phyloP scores from a whole-genome alignment of 2,113 vertebrate species.

The Dasypus novemcinctus region DNA sequence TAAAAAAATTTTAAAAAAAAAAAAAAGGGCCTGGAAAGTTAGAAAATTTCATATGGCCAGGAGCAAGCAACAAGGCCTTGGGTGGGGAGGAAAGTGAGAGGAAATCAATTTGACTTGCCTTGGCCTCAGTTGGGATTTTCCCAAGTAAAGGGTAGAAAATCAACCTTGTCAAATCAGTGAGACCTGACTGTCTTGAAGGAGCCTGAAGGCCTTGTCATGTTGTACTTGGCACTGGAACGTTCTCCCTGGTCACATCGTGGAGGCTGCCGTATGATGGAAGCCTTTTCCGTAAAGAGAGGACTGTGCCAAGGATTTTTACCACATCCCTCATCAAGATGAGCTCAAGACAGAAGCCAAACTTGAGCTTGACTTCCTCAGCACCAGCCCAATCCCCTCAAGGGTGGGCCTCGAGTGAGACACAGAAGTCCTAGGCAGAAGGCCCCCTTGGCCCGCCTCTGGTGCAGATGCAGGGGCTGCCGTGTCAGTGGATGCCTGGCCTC shows the following conservation, averaged over 20 bases:
- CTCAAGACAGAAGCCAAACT: background rate
- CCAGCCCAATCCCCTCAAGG: background rate
- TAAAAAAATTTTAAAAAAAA: background rate
- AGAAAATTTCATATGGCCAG: slow-evolving; percentile 43
- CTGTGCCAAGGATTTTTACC: background rate
- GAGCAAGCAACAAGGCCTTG: slow-evolving; percentile 23
- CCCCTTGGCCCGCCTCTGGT: background rate
- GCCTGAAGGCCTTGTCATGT: slow-evolving; percentile 43
- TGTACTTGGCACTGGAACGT: background rate
- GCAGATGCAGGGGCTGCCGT: background rate
- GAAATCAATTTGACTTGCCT: slow-evolving; percentile 73
- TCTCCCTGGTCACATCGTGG: slow-evolving; percentile 4
- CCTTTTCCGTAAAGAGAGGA: background rate
- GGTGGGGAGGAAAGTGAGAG: slow-evolving; percentile 29
- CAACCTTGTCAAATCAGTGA: slow-evolving; percentile 74
- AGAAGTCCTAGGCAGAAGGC: background rate
- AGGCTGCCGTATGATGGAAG: background rate
- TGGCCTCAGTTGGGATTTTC: slow-evolving; percentile 60
- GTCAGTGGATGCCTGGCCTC: background rate
- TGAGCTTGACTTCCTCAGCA: background rate
- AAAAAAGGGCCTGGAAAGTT: slow-evolving; percentile 42
- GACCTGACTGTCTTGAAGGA: slow-evolving; percentile 65
- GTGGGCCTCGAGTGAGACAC: background rate
- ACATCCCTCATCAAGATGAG: background rate
- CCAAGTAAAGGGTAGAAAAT: slow-evolving; percentile 69